A percentile compares a stretch with the other conserved stretches of the same genome.
phyloP scores from a whole-genome alignment of 2,888 invertebrate species.

The Drosophila suboccidentalis region DNA sequence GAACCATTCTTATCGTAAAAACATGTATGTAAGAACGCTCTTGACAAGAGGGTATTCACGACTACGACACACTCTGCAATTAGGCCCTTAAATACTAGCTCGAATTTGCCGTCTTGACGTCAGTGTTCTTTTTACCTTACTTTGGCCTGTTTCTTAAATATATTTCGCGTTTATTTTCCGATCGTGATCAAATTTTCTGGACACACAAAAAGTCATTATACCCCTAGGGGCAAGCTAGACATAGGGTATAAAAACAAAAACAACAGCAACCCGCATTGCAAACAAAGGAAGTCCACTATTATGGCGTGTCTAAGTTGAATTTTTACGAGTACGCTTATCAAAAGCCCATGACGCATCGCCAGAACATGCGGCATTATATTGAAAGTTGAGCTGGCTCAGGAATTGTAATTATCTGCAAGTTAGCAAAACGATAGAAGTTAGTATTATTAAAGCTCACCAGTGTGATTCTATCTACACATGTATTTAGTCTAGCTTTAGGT shows the following conservation, averaged over 20 bases:
- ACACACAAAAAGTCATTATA: too few relatives aligned
- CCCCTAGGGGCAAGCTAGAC: not conserved
- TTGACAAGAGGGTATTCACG: too few relatives aligned
- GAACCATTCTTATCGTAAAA: too few relatives aligned
- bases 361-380: slow-evolving; percentile 7
- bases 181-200: too few relatives aligned
- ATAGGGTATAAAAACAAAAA: not conserved
- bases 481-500: not conserved
- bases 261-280: not conserved
- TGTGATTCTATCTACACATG: slow-evolving; percentile 1
- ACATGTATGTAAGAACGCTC: too few relatives aligned
- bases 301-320: slow-evolving; percentile 4
- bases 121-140: too few relatives aligned
- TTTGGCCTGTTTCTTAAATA: too few relatives aligned
- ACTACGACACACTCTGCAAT: too few relatives aligned
- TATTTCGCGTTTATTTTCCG: too few relatives aligned
- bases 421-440: not conserved
- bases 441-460: not conserved
- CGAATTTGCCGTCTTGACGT: too few relatives aligned
- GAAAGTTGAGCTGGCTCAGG: not conserved
- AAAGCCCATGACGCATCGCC: slow-evolving; percentile 18
- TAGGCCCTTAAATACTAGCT: too few relatives aligned
- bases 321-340: not conserved
- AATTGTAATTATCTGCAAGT: slow-evolving; percentile 3
- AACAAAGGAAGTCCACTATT: not conserved